Conservation (phyloP, 2,113 vertebrate genomes). For the Atractosteus spatula region DNA sequence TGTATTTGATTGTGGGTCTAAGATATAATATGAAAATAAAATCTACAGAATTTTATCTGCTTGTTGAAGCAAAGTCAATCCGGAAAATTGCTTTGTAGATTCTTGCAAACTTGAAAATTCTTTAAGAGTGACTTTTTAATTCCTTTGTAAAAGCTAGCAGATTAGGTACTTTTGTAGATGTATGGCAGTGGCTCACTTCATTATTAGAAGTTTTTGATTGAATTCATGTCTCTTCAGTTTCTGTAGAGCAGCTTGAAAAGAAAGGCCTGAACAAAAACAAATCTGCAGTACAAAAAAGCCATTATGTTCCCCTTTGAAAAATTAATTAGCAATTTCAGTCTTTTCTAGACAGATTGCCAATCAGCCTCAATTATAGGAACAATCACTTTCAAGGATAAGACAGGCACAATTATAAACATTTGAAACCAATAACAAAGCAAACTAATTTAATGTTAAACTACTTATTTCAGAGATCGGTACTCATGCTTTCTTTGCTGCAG, state of each 20-base stretch:
- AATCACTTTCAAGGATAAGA: slow-evolving; percentile 28
- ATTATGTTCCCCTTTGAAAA: slow-evolving; percentile 24
- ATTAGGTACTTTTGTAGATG: not conserved
- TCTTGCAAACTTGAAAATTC: too few species aligned
- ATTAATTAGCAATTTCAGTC: slow-evolving; percentile 27
- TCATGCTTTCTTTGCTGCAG: too few species aligned
- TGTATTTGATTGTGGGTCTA: too few species aligned
- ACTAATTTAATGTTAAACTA: too few species aligned
- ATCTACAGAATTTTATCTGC: too few species aligned
- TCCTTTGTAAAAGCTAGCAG: too few species aligned
- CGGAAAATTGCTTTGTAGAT: too few species aligned
- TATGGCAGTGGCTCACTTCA: slow-evolving; percentile 7
- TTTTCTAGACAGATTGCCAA: slow-evolving; percentile 30
- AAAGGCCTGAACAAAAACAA: slow-evolving; percentile 12
- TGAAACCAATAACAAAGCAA: too few species aligned
- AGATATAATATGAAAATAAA: too few species aligned
- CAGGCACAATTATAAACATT: slow-evolving; percentile 5
- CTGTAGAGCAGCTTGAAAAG: not conserved
- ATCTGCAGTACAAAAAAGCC: slow-evolving; percentile 21
- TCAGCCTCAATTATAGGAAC: slow-evolving; percentile 35
- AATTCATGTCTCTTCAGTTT: slow-evolving; percentile 5
- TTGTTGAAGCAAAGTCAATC: too few species aligned
- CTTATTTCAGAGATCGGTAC: too few species aligned
- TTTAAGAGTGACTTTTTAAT: too few species aligned
- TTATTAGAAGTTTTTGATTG: slow-evolving; percentile 7